Percentiles rank a stretch among this genome's conserved stretches.
phyloP scores from a whole-genome alignment of 2,888 invertebrate genomes.

The Resseliella maxima region DNA sequence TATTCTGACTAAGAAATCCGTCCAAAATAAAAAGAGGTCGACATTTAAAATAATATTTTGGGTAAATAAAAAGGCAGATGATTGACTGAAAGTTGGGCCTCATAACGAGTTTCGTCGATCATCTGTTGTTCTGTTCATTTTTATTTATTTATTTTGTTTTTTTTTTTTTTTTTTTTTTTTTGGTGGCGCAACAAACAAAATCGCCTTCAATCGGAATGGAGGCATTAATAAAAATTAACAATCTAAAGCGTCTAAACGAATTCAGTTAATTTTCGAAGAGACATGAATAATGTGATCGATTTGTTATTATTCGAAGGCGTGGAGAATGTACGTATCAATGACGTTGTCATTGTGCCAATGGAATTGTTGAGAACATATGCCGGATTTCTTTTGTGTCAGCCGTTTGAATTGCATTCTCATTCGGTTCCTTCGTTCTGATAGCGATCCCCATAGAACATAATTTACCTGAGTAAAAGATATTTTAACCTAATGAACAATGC shows the following conservation, averaged over 20 bases:
- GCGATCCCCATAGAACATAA: not conserved
- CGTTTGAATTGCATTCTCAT: not conserved
- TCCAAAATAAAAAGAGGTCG: not conserved
- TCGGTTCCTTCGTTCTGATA: not conserved
- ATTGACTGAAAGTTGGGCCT: not conserved
- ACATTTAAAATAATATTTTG: not conserved
- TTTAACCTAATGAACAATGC: constrained; percentile 26
- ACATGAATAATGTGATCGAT: constrained; percentile 53
- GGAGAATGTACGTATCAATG: constrained; percentile 27
- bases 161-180: not conserved
- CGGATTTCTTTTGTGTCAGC: not conserved
- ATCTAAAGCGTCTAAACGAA: constrained; percentile 23
- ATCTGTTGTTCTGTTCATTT: not conserved
- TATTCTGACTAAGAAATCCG: not conserved
- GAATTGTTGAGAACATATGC: constrained; percentile 36
- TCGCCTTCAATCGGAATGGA: not conserved
- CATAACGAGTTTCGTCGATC: constrained; percentile 40
- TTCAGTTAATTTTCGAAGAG: not conserved
- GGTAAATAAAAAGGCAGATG: not conserved
- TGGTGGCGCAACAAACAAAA: constrained; percentile 31
- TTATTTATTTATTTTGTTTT: not conserved
- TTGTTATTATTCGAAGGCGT: constrained; percentile 46
- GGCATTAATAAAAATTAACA: constrained; percentile 39
- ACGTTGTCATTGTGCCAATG: constrained; percentile 46
- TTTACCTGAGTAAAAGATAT: constrained; percentile 36